Base-by-base conservation (phyloP, 2,797 vertebrate genomes). In the Manis javanica region DNA sequence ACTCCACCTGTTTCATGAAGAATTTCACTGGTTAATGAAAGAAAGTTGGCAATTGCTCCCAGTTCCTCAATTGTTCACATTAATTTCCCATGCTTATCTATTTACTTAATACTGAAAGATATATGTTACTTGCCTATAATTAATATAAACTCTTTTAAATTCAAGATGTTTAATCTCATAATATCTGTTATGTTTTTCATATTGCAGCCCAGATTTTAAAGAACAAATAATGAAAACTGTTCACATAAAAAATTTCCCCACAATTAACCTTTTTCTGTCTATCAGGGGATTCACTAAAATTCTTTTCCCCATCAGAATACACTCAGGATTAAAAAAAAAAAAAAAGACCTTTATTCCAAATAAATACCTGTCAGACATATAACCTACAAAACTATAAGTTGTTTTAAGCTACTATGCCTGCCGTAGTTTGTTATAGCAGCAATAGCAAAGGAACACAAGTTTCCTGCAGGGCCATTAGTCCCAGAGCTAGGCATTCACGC, bases 21-120 rank as follows among this genome's bases (percentile, higher is more conserved):
- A 91, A 95, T 90, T 94, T 89, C n/a, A 63, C 83, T 87, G 51
- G 59, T 90, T 95, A 75, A 87, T 93, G 26, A 83, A 89, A 91
- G 90, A 84, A 26, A 92, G 31, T 82, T 93, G 79, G 31, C 84
- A 42, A 93, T 86, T 94, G 91, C 49, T 93, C 34, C 55, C 59
- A 94, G 57, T 85, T 11, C n/a, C 42, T 59, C 94, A 75, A 12
- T 39, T 95, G 12, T 92, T 75, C 37, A 46, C 87, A 91, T 86
- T 93, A 15, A 96, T 87, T 97, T 96, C 64, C 57, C 34, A 13
- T 63, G 61, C 86, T 95, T 71, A 92, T 90, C 37, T 91, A 39
- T 68, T 94, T 95, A 78, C 3, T 77, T 92, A 78, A 93, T 34
- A 84, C 14, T 64, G 72, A 69, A 88, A 89, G 13, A 31, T 77